Evolutionary conservation across 2,888 invertebrate genomes (phyloP).

Genomic region (Unio delphinus): DNA sequence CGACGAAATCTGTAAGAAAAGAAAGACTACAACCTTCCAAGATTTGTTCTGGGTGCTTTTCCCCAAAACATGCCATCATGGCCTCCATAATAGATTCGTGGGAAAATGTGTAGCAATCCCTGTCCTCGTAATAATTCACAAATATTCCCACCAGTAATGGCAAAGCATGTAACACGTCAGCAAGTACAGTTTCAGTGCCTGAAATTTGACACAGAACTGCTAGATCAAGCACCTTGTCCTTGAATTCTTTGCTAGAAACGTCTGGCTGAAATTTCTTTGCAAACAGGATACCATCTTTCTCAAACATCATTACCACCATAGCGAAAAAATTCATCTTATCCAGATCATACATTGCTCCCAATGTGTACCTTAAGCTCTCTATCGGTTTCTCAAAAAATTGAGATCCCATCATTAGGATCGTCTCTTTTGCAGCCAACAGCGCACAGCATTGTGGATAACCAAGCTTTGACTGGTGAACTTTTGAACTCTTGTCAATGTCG

Average conservation of each 20-base stretch:
- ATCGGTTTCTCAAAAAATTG: constrained; percentile 36
- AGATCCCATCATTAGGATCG: constrained; percentile 25
- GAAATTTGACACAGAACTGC: constrained; percentile 27
- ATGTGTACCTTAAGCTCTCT: constrained; percentile 19
- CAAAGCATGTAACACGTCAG: constrained; percentile 19
- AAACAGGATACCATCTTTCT: constrained; percentile 34
- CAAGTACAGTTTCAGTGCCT: constrained; percentile 19
- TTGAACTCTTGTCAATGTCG: constrained; percentile 30
- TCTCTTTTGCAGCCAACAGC: constrained; percentile 22
- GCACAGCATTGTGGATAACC: constrained; percentile 36
- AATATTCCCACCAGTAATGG: constrained; percentile 13
- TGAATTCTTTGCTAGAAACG: constrained; percentile 18
- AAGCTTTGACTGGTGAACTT: constrained; percentile 22
- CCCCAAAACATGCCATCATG: constrained; percentile 36
- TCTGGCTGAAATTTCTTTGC: constrained; percentile 22
- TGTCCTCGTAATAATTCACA: constrained; percentile 27
- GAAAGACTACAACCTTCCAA: constrained; percentile 34
- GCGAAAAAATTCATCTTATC: constrained; percentile 33
- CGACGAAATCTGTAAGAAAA: constrained; percentile 35
- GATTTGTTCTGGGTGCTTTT: constrained; percentile 33
- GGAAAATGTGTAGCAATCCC: constrained; percentile 33
- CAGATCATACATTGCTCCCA: constrained; percentile 29
- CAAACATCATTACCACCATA: constrained; percentile 31
- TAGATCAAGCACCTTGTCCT: constrained; percentile 21
- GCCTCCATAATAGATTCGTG: constrained; percentile 37